These are phyloP conservation scores for Glandiceps talaboti DNA, from an alignment of 53 echinoderm and acorn worm genomes.

Conservation along the genomic window DNA sequence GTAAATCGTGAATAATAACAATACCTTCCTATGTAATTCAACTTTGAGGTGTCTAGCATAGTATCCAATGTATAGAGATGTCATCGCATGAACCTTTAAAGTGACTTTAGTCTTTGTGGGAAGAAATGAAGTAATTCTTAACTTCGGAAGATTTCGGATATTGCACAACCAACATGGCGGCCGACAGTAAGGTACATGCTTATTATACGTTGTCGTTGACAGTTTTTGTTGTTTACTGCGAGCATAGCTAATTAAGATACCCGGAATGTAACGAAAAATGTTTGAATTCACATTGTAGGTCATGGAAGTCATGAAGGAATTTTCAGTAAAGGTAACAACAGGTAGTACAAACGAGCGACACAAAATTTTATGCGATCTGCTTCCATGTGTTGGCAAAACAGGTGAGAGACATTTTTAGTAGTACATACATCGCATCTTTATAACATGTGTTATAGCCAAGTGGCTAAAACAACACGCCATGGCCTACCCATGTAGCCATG, in stretches of 20 bases:
- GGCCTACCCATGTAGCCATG: no score
- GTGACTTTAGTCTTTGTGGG: no score
- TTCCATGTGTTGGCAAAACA: slow-evolving; percentile 8
- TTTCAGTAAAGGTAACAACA: slow-evolving; percentile 49
- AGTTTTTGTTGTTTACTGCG: neutral
- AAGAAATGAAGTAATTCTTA: no score
- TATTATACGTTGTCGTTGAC: neutral
- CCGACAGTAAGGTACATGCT: neutral
- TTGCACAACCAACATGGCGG: neutral
- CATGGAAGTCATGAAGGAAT: slow-evolving; percentile 38
- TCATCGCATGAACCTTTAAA: no score
- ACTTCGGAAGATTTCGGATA: neutral
- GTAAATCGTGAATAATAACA: no score
- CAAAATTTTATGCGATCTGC: slow-evolving; percentile 27
- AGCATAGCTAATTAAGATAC: neutral
- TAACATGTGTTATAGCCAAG: no score
- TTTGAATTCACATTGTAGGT: slow-evolving; percentile 15
- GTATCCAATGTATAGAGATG: no score
- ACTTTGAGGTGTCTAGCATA: no score
- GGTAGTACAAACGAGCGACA: slow-evolving; percentile 54
- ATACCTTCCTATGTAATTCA: no score
- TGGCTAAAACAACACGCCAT: neutral
- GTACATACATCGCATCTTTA: no score
- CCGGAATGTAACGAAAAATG: neutral
- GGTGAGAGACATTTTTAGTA: no score